Evolutionary conservation across 2,888 invertebrate species (phyloP), one percentile per base, ranked within the genome.

Genomic region (Ectropis crepuscularia): DNA sequence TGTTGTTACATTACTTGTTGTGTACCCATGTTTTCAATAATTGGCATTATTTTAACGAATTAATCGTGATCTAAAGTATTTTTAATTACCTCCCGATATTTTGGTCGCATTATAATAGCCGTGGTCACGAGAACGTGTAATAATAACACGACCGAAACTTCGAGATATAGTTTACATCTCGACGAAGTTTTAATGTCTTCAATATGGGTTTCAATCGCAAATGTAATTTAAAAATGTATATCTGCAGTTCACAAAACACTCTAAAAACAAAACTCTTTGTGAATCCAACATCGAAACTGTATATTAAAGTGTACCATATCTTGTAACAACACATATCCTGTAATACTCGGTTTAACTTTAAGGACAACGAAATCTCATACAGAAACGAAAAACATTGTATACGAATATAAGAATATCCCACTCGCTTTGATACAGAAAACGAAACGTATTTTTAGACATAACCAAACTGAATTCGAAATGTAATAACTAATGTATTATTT

Each of bases 311-410:
- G 12, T 62, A 68, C 67, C 90, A 91, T 91, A 91, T 91, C 90
- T 82, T 68, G 86, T 78, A 89, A 87, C 86, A 83, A 87, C 83
- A 90, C 91, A 92, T 91, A 92, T 92, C 91, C 79, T 79, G 75
- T 81, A 83, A 80, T 76, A 76, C 77, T 78, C 74, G 76, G 74
- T 76, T 79, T 75, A 75, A 77, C 74, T 79, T 76, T 81, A 82
- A 78, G 78, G 82, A 79, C 86, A 87, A 85, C 83, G 84, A 84
- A 86, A 83, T 80, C 75, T 81, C 77, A 74, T 71, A 71, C 76
- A 78, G 76, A 83, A 83, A 68, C 61, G 65, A 80, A 78, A 78
- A 74, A 75, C 83, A 86, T 65, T 86, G 92, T 91, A 91, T 92
- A 92, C 92, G 91, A 90, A 88, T 84, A 57, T 47, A 65, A 78